These are phyloP conservation scores for Empis stercorea DNA, from an alignment of 2,888 invertebrate genomes.

Conservation along the genomic window DNA sequence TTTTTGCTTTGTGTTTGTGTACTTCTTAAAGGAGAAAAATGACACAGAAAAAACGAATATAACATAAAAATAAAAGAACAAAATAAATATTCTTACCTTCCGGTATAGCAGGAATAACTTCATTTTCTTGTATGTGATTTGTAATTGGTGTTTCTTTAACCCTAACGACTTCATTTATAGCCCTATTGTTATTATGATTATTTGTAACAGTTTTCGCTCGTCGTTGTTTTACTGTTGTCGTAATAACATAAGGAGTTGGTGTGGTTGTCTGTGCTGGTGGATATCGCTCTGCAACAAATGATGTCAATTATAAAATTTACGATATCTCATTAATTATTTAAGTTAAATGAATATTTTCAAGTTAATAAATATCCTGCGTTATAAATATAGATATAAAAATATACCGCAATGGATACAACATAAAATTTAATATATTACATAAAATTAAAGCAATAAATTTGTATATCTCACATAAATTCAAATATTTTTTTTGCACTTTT, in stretches of 20 bases:
- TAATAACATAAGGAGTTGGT: slow-evolving; percentile 24
- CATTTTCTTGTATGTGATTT: slow-evolving; percentile 33
- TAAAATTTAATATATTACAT: background rate
- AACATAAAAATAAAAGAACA: background rate
- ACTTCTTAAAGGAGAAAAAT: too few relatives aligned
- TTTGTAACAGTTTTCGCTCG: slow-evolving; percentile 27
- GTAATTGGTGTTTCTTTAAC: slow-evolving; percentile 32
- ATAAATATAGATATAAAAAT: background rate
- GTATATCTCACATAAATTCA: too few relatives aligned
- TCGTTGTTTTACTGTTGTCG: slow-evolving; percentile 31
- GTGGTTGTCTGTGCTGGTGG: slow-evolving; percentile 35
- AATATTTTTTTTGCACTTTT: too few relatives aligned
- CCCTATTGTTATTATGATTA: slow-evolving; percentile 27
- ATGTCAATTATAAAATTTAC: slow-evolving; percentile 18
- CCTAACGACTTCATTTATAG: slow-evolving; percentile 34
- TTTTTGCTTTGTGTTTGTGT: too few relatives aligned
- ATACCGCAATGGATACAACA: background rate
- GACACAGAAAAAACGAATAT: background rate
- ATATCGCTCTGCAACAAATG: slow-evolving; percentile 33
- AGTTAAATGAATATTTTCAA: background rate
- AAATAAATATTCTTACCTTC: slow-evolving; percentile 18
- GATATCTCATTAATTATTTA: background rate
- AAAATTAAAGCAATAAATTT: background rate
- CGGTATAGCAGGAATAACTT: slow-evolving; percentile 19
- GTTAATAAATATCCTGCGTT: background rate